These are phyloP conservation scores for Tupiocoris notatus DNA, from an alignment of 2,888 invertebrate genomes.

Conservation along the genomic window DNA sequence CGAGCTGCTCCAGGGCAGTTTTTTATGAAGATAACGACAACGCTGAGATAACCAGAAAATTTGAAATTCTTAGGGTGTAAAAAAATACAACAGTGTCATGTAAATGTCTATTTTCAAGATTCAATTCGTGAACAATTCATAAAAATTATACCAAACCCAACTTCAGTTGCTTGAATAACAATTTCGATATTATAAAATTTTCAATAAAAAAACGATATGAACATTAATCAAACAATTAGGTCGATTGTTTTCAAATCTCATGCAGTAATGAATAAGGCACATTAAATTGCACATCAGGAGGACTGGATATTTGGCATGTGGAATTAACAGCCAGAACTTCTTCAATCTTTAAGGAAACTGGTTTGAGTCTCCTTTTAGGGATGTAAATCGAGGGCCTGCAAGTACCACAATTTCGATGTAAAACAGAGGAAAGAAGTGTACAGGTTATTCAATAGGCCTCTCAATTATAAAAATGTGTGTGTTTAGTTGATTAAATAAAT, in stretches of 20 bases:
- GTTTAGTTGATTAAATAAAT: too few relatives aligned
- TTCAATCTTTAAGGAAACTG: slow-evolving; percentile 35
- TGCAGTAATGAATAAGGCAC: slow-evolving; percentile 37
- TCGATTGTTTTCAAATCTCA: slow-evolving; percentile 1
- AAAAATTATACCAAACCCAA: too few relatives aligned
- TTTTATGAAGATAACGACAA: too few relatives aligned
- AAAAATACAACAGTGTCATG: too few relatives aligned
- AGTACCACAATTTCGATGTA: not conserved
- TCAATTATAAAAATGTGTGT: too few relatives aligned
- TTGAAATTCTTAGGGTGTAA: too few relatives aligned
- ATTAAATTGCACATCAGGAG: slow-evolving; percentile 37
- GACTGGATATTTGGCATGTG: slow-evolving; percentile 23
- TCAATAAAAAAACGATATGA: not conserved
- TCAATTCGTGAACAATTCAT: too few relatives aligned
- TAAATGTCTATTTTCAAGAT: too few relatives aligned
- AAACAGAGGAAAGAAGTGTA: not conserved
- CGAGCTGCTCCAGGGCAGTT: too few relatives aligned
- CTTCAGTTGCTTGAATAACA: too few relatives aligned
- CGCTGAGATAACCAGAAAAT: too few relatives aligned
- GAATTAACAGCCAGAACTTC: slow-evolving; percentile 32
- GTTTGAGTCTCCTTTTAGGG: slow-evolving; percentile 28
- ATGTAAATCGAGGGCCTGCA: slow-evolving; percentile 25
- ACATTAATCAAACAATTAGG: not conserved
- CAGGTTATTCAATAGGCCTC: too few relatives aligned
- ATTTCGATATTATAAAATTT: not conserved